A percentile compares a stretch with the other conserved stretches of the same genome.
These are phyloP conservation scores for Ooceraea biroi DNA, from an alignment of 1,140 invertebrate species.

Conservation along the genomic window DNA sequence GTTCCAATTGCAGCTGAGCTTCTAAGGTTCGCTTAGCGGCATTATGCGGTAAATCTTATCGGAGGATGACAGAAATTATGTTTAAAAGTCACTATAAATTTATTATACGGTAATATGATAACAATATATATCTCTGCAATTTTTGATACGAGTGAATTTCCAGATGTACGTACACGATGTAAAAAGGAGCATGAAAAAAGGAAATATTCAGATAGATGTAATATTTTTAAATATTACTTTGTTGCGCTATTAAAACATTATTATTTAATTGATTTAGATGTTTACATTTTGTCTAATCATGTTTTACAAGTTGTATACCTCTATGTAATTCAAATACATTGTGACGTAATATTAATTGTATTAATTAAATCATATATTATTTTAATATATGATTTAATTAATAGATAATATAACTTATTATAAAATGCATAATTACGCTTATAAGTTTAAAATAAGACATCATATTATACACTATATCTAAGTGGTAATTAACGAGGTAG, in stretches of 20 bases:
- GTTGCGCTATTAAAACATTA: neutral
- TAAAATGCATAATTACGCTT: slow-evolving; percentile 7
- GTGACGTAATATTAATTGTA: neutral
- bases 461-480: slow-evolving; percentile 8
- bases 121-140: neutral
- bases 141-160: neutral
- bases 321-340: neutral
- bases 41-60: neutral
- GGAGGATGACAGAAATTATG: neutral
- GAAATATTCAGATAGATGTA: neutral
- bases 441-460: neutral
- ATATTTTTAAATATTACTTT: neutral
- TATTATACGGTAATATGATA: neutral
- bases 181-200: neutral
- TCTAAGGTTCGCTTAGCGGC: neutral
- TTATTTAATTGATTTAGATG: slow-evolving; percentile 13
- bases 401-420: neutral
- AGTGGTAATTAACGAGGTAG: slow-evolving; percentile 43
- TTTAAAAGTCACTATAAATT: neutral
- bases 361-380: slow-evolving; percentile 5
- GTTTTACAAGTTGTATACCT: neutral
- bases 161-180: no score
- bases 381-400: neutral
- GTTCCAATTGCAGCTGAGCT: slow-evolving; percentile 21
- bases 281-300: slow-evolving; percentile 9